Evolutionary conservation across 2,113 vertebrate species (phyloP).

Genomic region (Trinectes maculatus): DNA sequence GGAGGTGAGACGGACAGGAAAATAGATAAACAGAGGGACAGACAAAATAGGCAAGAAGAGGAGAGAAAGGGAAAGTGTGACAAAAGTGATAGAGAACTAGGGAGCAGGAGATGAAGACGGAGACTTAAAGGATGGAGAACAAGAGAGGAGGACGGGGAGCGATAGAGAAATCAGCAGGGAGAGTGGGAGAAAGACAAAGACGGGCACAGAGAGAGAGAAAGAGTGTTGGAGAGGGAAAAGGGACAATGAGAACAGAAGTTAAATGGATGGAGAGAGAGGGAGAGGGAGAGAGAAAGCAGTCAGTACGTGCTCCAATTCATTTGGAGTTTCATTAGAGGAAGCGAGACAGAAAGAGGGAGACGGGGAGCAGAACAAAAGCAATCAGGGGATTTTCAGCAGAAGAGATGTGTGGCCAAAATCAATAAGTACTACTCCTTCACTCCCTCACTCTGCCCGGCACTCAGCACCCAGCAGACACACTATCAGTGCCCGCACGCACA

Average conservation of each 20-base stretch:
- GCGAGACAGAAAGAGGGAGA: slow-evolving; percentile 70
- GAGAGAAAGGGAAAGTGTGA: slow-evolving; percentile 18
- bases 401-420: slow-evolving; percentile 79
- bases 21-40: slow-evolving; percentile 27
- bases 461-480: slow-evolving; percentile 63
- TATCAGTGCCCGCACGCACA: slow-evolving; percentile 44
- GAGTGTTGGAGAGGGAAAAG: slow-evolving; percentile 4
- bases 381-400: slow-evolving; percentile 80
- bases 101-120: slow-evolving; percentile 29
- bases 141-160: slow-evolving; percentile 14
- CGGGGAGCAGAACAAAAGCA: slow-evolving; percentile 86
- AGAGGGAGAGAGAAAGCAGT: slow-evolving; percentile 50
- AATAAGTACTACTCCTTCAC: slow-evolving; percentile 75
- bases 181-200: slow-evolving; percentile 11
- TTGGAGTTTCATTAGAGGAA: slow-evolving; percentile 81
- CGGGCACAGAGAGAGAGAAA: background rate
- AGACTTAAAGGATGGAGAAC: slow-evolving; percentile 2
- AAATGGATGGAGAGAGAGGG: slow-evolving; percentile 49
- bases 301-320: slow-evolving; percentile 80
- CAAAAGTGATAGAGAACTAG: slow-evolving; percentile 42
- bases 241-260: slow-evolving; percentile 18
- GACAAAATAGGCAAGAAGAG: slow-evolving; percentile 20
- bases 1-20: background rate
- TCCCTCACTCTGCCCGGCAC: slow-evolving; percentile 62
- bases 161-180: slow-evolving; percentile 47